phyloP scores from a whole-genome alignment of 2,888 invertebrate species.

The Dione vanillae region DNA sequence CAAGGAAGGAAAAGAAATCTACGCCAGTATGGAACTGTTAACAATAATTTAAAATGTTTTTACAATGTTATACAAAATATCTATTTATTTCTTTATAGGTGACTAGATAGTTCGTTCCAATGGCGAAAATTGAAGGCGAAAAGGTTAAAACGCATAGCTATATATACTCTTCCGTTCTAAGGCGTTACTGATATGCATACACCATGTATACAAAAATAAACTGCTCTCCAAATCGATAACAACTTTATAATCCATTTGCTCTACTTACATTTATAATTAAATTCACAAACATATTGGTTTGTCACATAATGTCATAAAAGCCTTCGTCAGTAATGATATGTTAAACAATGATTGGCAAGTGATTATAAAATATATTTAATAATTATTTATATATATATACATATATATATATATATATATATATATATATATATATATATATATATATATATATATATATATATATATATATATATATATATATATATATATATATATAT shows the following conservation, averaged over 20 bases:
- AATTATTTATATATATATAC: too few relatives aligned
- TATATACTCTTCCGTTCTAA: constrained; percentile 61
- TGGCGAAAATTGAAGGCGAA: constrained; percentile 44
- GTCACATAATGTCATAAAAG: constrained; percentile 24
- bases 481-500: too few relatives aligned
- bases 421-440: too few relatives aligned
- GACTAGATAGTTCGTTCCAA: constrained; percentile 36
- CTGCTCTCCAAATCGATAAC: constrained; percentile 71
- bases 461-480: too few relatives aligned
- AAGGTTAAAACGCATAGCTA: constrained; percentile 52
- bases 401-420: too few relatives aligned
- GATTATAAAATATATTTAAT: too few relatives aligned
- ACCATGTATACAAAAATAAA: constrained; percentile 81
- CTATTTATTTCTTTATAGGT: neutral
- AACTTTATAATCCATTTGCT: constrained; percentile 51
- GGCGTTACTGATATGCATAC: constrained; percentile 81
- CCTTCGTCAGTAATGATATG: neutral
- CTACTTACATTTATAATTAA: constrained; percentile 33
- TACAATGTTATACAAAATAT: constrained; percentile 10
- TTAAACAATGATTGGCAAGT: neutral
- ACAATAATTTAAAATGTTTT: constrained; percentile 1
- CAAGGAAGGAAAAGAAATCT: constrained; percentile 38
- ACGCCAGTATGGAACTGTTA: constrained; percentile 29
- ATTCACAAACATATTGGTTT: constrained; percentile 33
- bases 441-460: too few relatives aligned